phyloP scores from a whole-genome alignment of 2,888 invertebrate species.

The Phengaris arion region DNA sequence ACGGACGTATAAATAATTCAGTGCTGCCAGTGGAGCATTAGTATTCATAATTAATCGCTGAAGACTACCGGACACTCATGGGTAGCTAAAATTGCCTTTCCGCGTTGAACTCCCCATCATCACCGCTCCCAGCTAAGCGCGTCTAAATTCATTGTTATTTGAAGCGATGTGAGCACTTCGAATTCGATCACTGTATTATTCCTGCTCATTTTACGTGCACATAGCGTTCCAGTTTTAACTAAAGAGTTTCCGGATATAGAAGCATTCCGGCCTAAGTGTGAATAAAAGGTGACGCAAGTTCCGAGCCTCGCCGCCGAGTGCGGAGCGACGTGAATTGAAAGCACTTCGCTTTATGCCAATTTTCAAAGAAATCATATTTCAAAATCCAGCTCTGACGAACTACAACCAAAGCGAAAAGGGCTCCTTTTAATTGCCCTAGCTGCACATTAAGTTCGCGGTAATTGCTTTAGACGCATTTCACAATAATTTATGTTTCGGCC shows the following conservation, averaged over 20 bases:
- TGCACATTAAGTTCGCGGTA: background rate
- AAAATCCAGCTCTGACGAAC: background rate
- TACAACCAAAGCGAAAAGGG: constrained; percentile 15
- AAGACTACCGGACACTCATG: background rate
- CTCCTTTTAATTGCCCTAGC: constrained; percentile 1
- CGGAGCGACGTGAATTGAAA: constrained; percentile 12
- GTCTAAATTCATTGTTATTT: background rate
- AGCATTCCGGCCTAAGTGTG: background rate
- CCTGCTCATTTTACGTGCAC: background rate
- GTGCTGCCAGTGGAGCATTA: background rate
- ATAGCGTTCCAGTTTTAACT: background rate
- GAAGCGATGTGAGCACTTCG: background rate
- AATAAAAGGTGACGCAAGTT: constrained; percentile 3
- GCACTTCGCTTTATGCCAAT: constrained; percentile 5
- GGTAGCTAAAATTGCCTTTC: background rate
- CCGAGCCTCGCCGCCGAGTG: background rate
- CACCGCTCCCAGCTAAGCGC: background rate
- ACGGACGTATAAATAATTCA: background rate
- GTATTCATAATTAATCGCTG: background rate
- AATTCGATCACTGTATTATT: background rate
- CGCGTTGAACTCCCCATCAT: background rate
- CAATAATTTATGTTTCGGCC: background rate
- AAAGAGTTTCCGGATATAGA: constrained; percentile 10
- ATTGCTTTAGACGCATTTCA: background rate
- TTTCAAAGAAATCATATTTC: constrained; percentile 21